These are phyloP conservation scores for Thaumetopoea pityocampa DNA, from an alignment of 1,140 invertebrate species.

Conservation along the genomic window DNA sequence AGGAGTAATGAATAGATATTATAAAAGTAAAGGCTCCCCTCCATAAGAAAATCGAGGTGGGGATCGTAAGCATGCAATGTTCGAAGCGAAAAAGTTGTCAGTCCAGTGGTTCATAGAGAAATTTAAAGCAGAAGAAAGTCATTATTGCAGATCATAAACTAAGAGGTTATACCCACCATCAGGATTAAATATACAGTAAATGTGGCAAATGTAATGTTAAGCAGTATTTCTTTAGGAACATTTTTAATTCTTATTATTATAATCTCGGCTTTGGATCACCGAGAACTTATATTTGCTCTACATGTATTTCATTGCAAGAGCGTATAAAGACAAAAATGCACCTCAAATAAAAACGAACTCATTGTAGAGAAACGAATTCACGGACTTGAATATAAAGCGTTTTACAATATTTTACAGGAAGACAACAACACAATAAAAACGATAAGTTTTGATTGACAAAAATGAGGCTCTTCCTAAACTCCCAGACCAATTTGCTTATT, in stretches of 20 bases:
- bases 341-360: constrained; percentile 3
- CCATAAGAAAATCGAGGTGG: background rate
- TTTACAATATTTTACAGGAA: constrained; percentile 24
- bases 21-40: background rate
- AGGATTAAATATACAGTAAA: background rate
- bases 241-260: no score
- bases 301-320: constrained; percentile 2
- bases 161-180: background rate
- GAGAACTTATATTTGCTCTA: constrained; percentile 3
- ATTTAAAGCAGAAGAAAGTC: background rate
- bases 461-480: constrained; percentile 23
- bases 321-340: constrained; percentile 1
- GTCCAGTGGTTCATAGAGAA: background rate
- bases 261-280: constrained; percentile 4
- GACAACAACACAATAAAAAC: constrained; percentile 22
- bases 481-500: constrained; percentile 28
- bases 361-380: constrained; percentile 23
- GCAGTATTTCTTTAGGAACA: no score
- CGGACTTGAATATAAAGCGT: constrained; percentile 25
- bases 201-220: constrained; percentile 6
- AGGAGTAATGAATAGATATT: constrained; percentile 1
- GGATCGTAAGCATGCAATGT: background rate
- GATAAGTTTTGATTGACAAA: constrained; percentile 28
- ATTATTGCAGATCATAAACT: constrained; percentile 1
- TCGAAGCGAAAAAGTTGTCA: background rate